Evolutionary conservation across 64 coral and sea anemone genomes (phyloP), one percentile per base, ranked within the genome.

Genomic region (Exaiptasia diaphana): DNA sequence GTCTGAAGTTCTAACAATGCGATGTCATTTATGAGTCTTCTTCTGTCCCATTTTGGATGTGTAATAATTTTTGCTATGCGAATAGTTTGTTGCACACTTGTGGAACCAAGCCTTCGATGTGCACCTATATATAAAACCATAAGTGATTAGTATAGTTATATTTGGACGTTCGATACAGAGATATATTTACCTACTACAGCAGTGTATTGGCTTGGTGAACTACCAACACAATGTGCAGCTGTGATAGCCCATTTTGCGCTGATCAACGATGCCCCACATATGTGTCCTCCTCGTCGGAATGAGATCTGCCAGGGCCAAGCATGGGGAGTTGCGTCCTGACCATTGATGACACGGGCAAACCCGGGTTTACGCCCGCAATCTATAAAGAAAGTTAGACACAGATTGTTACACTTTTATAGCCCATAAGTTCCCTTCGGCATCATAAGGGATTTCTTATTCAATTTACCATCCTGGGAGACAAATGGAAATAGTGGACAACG

Each of bases 101-200:
- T 90, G 1, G 0, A 76, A 46, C 87, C 87, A 10, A 22, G 59
- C 42, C 78, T 44, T 45, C 48, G 62, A 37, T 93, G 90, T 24
- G 55, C 78, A 34, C 90, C 90, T 93, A 13, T 28, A 27, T 20
- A 64, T 28, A 2, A 65, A 65, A 37, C 31, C 10, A 1, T 65
- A 12, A 65, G 21, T 20, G n/a, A n/a, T n/a, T n/a, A n/a, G n/a
- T n/a, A n/a, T n/a, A n/a, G n/a, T n/a, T n/a, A n/a, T n/a, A n/a
- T n/a, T n/a, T n/a, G n/a, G n/a, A n/a, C n/a, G n/a, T n/a, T n/a
- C n/a, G n/a, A n/a, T n/a, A n/a, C n/a, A n/a, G n/a, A n/a, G n/a
- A n/a, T n/a, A n/a, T n/a, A n/a, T n/a, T n/a, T 10, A 74, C 71
- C 71, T 50, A 50, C 71, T 3, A 74, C 71, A n/a, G 50, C 71